Base-by-base conservation (phyloP, 2,797 vertebrate genomes). In the Sarcoramphus papa region DNA sequence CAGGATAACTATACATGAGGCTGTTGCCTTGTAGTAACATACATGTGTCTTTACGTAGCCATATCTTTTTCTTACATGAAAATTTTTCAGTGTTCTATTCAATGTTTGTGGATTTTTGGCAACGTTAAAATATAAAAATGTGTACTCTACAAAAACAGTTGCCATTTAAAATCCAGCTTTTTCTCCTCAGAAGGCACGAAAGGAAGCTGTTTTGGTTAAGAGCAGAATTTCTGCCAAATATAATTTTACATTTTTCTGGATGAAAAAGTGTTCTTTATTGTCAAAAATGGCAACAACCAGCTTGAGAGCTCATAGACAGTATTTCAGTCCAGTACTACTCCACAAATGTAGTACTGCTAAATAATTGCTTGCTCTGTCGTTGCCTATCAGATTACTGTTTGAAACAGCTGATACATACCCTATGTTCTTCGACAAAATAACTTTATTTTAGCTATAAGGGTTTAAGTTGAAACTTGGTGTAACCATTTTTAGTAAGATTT, bases 1-100 rank as follows among this genome's bases (percentile, higher is more conserved):
- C 4, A 28, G 12, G 2, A 2, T 54, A 50, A 2, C 19, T 57
- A 5, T 4, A 6, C 8, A 2, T 3, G 2, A 54, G 40, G 14
- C 12, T 53, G 2, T 64, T 70, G 45, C 35, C 57, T 77, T 60
- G 53, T 16, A 79, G 65, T 67, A 37, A 85, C 4, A 17, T 85
- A 81, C 30, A 51, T 37, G 83, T 96, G 63, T 47, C 57, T 87
- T 43, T 77, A 65, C 41, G 14, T 7, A 70, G 56, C 28, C 28
- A 4, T 19, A 31, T 28, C 7, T 16, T 70, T 45, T 40, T 40
- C 20, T 17, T 37, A 8, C 40, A 25, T 18, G 14, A 50, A 48
- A 20, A 10, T 28, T 81, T 69, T 30, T 17, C 73, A 37, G 23
- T 27, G 23, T 31, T 79, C 25, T 41, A 5, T 21, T 78, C 37